A percentile compares a stretch with the other conserved stretches of the same genome.
phyloP scores from a whole-genome alignment of 2,797 vertebrate genomes.

The Natrix natrix region DNA sequence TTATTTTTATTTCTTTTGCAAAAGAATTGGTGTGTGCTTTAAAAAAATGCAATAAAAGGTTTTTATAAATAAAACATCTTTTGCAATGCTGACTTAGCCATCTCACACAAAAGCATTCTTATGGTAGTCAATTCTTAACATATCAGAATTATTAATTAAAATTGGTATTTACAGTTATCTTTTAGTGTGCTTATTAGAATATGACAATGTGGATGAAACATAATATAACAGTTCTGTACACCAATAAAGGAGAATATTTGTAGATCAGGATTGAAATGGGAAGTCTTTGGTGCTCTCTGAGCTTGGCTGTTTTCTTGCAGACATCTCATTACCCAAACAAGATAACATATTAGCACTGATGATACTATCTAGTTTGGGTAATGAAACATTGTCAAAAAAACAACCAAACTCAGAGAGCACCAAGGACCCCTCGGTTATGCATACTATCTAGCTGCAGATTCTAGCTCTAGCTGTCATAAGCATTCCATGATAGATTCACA shows the following conservation, averaged over 20 bases:
- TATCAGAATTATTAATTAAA: not conserved
- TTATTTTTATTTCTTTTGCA: conserved; percentile 15
- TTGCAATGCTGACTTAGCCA: not conserved
- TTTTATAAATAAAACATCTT: not conserved
- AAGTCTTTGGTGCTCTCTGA: not conserved
- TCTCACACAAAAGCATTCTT: not conserved
- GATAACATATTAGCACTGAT: not conserved
- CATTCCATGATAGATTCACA: not conserved
- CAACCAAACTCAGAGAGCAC: not conserved
- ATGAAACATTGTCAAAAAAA: not conserved
- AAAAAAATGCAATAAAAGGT: not conserved
- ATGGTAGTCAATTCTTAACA: not conserved
- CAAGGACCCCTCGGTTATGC: not conserved
- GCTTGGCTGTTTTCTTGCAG: not conserved
- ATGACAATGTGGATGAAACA: not conserved
- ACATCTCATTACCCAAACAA: not conserved
- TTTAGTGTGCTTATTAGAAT: not conserved
- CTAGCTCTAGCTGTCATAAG: not conserved
- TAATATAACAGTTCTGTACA: not conserved
- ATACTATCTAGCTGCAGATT: not conserved
- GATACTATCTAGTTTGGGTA: not conserved
- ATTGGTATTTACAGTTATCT: not conserved
- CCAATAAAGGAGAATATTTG: not conserved
- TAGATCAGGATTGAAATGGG: not conserved
- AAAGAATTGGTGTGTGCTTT: not conserved